Percentiles rank a stretch among this genome's conserved stretches.
Evolutionary conservation across 2,797 vertebrate genomes (phyloP).

Genomic region (Lepus townsendii): DNA sequence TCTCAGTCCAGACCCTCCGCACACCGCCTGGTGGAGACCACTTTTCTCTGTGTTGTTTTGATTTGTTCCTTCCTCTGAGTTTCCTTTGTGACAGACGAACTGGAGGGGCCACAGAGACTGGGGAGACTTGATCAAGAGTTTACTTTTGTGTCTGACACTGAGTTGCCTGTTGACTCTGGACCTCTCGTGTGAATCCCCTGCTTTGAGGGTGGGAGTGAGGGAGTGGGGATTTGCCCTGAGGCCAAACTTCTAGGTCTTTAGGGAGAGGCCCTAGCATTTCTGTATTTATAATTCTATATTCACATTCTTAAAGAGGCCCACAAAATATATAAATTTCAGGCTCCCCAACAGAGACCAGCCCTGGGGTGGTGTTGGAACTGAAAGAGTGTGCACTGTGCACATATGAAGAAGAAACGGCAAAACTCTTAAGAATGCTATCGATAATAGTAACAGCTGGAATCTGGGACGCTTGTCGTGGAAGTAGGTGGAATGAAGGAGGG

Average conservation of each 20-base stretch:
- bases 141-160: background rate
- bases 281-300: conserved; percentile 40
- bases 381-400: background rate
- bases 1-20: conserved; percentile 51
- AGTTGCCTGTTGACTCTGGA: conserved; percentile 11
- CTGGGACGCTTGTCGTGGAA: background rate
- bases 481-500: background rate
- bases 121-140: background rate
- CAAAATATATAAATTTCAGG: background rate
- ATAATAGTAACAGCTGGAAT: conserved; percentile 41
- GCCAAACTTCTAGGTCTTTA: background rate
- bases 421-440: background rate
- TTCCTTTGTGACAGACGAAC: conserved; percentile 63
- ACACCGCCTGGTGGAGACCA: background rate
- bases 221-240: background rate
- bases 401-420: background rate
- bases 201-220: background rate
- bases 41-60: conserved; percentile 47
- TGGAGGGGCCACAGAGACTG: background rate
- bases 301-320: conserved; percentile 30
- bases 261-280: background rate
- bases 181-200: background rate
- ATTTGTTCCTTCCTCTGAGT: conserved; percentile 45
- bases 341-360: background rate
- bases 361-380: background rate